These are phyloP conservation scores for Cisticola juncidis DNA, from an alignment of 2,113 vertebrate species.

Conservation along the genomic window DNA sequence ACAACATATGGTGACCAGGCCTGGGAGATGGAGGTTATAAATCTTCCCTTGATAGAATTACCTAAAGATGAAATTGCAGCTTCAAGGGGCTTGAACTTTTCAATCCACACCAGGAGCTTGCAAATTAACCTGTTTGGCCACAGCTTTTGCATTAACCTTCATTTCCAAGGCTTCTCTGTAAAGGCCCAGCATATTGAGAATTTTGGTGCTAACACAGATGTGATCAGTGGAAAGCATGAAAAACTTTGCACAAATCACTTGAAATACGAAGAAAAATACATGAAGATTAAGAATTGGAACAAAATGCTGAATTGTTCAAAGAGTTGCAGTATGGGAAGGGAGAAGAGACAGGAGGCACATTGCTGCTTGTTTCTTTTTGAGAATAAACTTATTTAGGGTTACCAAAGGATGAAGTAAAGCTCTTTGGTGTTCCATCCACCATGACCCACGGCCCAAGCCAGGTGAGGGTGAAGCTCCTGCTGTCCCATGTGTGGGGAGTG, in stretches of 20 bases:
- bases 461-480: neutral
- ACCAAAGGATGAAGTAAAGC: neutral
- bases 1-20: slow-evolving; percentile 62
- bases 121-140: slow-evolving; percentile 18
- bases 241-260: slow-evolving; percentile 14
- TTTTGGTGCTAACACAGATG: neutral
- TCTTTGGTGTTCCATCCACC: neutral
- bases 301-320: slow-evolving; percentile 9
- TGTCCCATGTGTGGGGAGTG: neutral
- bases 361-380: neutral
- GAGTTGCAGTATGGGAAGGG: neutral
- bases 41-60: slow-evolving; percentile 42
- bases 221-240: neutral
- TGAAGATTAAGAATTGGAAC: slow-evolving; percentile 14
- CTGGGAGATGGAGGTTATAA: slow-evolving; percentile 40
- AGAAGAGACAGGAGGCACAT: neutral
- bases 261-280: neutral
- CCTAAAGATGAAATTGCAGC: slow-evolving; percentile 43
- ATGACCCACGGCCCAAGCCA: neutral
- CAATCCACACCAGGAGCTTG: neutral
- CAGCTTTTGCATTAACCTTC: neutral
- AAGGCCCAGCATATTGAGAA: neutral
- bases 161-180: neutral
- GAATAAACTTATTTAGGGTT: neutral
- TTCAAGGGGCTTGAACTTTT: slow-evolving; percentile 29